These are phyloP conservation scores for Paraplagusia blochii DNA, from an alignment of 2,113 vertebrate genomes.

Conservation along the genomic window DNA sequence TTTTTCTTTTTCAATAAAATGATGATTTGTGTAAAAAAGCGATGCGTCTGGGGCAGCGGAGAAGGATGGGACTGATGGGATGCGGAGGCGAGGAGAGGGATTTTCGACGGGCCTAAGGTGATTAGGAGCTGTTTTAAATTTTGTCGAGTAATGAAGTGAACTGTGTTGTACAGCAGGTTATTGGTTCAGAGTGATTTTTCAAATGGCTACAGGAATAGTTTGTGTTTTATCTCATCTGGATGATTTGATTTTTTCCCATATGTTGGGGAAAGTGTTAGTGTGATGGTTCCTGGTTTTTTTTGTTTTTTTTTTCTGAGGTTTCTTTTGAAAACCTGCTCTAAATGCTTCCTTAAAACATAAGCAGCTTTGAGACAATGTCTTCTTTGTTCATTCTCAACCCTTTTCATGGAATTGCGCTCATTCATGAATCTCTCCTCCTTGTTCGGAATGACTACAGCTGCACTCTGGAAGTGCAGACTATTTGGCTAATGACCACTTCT, in stretches of 20 bases:
- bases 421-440: too few relatives aligned
- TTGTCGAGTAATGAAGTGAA: slow-evolving; percentile 49
- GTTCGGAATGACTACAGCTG: too few relatives aligned
- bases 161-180: slow-evolving; percentile 39
- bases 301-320: too few relatives aligned
- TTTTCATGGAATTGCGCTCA: too few relatives aligned
- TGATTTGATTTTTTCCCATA: slow-evolving; percentile 15
- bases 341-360: too few relatives aligned
- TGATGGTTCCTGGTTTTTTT: too few relatives aligned
- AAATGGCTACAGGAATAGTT: slow-evolving; percentile 17
- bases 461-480: not conserved
- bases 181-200: slow-evolving; percentile 54
- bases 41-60: slow-evolving; percentile 16
- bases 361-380: too few relatives aligned
- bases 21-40: slow-evolving; percentile 62
- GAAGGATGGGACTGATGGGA: slow-evolving; percentile 3
- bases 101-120: slow-evolving; percentile 52
- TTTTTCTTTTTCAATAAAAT: slow-evolving; percentile 61
- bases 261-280: not conserved
- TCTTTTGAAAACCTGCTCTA: too few relatives aligned
- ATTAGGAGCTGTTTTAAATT: slow-evolving; percentile 63
- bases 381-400: too few relatives aligned
- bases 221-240: slow-evolving; percentile 21
- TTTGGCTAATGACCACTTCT: not conserved
- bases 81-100: slow-evolving; percentile 40